phyloP scores from a whole-genome alignment of 1,140 invertebrate species.

The Orius insidiosus region DNA sequence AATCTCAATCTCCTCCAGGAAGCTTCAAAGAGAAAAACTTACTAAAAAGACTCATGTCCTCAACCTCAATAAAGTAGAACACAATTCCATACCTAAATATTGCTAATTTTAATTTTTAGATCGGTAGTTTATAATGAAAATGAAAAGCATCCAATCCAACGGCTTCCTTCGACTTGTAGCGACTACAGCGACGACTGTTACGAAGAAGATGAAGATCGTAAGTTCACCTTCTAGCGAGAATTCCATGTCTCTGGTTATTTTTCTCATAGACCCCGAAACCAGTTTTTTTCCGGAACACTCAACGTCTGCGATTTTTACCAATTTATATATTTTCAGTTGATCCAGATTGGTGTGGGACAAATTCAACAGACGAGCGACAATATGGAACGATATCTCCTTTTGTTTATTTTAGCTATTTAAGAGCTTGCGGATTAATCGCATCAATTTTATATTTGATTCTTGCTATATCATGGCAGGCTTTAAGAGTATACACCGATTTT shows the following conservation, averaged over 20 bases:
- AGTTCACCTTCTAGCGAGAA: slow-evolving; percentile 2
- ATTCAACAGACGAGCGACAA: slow-evolving; percentile 36
- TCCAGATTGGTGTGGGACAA: slow-evolving; percentile 16
- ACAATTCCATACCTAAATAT: not conserved
- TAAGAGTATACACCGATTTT: slow-evolving; percentile 40
- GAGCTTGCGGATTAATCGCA: slow-evolving; percentile 37
- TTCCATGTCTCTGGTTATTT: not conserved
- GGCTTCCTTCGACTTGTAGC: slow-evolving; percentile 16
- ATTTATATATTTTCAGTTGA: slow-evolving; percentile 10
- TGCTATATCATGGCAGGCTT: slow-evolving; percentile 35
- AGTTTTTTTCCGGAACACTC: too few relatives aligned
- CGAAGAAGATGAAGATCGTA: slow-evolving; percentile 28
- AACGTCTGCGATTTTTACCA: not conserved
- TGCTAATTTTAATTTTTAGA: slow-evolving; percentile 5
- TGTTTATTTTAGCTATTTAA: slow-evolving; percentile 44
- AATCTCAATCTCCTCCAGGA: not conserved
- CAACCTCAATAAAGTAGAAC: slow-evolving; percentile 20
- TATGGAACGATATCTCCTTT: slow-evolving; percentile 39
- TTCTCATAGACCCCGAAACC: not conserved
- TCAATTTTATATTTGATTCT: slow-evolving; percentile 35
- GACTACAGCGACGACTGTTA: slow-evolving; percentile 27
- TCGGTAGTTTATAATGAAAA: slow-evolving; percentile 15
- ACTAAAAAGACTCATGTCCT: slow-evolving; percentile 19
- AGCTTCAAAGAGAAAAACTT: slow-evolving; percentile 18
- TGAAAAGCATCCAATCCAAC: slow-evolving; percentile 15